Evolutionary conservation across 35 echinoderm and acorn worm genomes (phyloP).

Genomic region (Nesometra sesokonis): DNA sequence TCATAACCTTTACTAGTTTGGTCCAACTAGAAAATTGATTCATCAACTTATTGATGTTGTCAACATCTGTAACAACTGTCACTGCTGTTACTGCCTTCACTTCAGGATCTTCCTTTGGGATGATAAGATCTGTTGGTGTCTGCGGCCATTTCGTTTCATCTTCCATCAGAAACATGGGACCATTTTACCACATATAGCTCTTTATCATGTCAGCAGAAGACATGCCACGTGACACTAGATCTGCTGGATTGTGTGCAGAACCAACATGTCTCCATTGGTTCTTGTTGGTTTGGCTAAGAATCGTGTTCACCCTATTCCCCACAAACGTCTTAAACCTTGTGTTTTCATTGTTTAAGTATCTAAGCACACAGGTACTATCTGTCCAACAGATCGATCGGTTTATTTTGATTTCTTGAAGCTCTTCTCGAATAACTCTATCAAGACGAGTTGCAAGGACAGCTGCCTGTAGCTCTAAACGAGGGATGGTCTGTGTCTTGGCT

Average conservation of each 20-base stretch:
- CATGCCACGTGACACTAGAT: not conserved
- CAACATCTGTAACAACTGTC: not conserved
- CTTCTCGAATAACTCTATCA: not conserved
- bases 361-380: not conserved
- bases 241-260: not conserved
- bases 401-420: not conserved
- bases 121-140: not conserved
- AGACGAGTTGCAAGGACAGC: not conserved
- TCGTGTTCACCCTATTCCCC: not conserved
- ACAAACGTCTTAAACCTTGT: slow-evolving; percentile 1
- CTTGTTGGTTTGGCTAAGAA: not conserved
- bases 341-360: not conserved
- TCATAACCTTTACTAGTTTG: not conserved
- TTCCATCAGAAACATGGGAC: not conserved
- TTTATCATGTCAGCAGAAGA: not conserved
- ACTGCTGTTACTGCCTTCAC: not conserved
- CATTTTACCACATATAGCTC: not conserved
- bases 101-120: not conserved
- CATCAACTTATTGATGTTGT: not conserved
- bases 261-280: not conserved
- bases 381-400: not conserved
- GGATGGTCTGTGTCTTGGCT: not conserved
- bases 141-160: not conserved
- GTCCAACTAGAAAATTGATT: not conserved
- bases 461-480: not conserved